Evolutionary conservation across 2,113 vertebrate species (phyloP).

Genomic region (Pterocles burchelli): DNA sequence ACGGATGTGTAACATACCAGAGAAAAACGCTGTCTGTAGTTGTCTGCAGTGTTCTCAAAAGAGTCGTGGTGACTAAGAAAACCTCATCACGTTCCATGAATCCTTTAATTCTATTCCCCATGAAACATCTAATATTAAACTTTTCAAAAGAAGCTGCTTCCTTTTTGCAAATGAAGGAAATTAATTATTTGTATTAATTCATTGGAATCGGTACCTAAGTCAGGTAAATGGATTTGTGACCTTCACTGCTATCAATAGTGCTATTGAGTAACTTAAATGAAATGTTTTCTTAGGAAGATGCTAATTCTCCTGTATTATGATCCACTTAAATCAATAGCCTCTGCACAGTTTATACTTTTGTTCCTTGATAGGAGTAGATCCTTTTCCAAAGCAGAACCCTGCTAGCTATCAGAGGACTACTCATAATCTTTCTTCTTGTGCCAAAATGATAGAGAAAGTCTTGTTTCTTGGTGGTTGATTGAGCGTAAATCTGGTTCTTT

Average conservation of each 20-base stretch:
- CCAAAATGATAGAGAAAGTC: background rate
- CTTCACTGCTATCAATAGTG: accelerated
- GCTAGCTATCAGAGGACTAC: background rate
- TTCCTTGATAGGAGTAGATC: background rate
- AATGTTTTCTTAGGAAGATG: background rate
- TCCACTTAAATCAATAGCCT: background rate
- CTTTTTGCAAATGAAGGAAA: background rate
- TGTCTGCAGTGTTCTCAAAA: background rate
- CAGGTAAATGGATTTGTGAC: background rate
- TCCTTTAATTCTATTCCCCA: background rate
- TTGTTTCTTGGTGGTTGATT: background rate
- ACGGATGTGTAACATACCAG: background rate
- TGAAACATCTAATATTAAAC: background rate
- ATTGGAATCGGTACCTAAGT: background rate
- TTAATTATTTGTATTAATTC: background rate
- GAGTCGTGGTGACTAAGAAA: background rate
- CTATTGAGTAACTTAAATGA: background rate
- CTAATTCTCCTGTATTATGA: background rate
- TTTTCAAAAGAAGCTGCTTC: background rate
- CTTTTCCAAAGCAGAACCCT: background rate
- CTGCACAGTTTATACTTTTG: accelerated
- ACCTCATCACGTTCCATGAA: background rate
- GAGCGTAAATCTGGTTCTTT: background rate
- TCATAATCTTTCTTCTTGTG: background rate
- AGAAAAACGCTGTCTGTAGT: background rate